Evolutionary conservation across 2,888 invertebrate species (phyloP).

Genomic region (Idaea dimidiata): DNA sequence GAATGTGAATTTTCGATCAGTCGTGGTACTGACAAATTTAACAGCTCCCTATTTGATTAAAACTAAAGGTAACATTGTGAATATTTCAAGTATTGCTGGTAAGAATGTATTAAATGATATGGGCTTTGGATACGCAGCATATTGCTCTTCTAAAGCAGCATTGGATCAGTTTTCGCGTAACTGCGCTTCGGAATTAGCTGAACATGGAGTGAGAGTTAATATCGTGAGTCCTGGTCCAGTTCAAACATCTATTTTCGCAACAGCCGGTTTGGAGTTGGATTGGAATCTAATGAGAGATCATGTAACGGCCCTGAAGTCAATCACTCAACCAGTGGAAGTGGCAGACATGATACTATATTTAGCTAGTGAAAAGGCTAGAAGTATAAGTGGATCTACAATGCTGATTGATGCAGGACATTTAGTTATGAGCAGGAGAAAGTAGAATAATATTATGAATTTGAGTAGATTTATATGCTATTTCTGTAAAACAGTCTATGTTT

Average conservation of each 20-base stretch:
- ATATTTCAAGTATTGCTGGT: constrained; percentile 16
- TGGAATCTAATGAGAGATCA: constrained; percentile 9
- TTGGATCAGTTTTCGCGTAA: constrained; percentile 87
- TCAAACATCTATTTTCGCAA: constrained; percentile 42
- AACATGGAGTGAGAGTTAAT: constrained; percentile 83
- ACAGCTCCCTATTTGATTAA: constrained; percentile 8
- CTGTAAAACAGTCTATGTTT: no score
- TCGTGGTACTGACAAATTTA: constrained; percentile 5
- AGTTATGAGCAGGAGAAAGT: constrained; percentile 11
- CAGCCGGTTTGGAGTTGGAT: constrained; percentile 3
- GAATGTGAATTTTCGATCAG: constrained; percentile 10
- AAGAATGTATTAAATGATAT: not conserved
- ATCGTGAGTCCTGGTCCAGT: constrained; percentile 87
- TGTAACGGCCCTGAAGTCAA: constrained; percentile 14
- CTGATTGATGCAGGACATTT: constrained; percentile 31
- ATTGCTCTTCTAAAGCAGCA: constrained; percentile 86
- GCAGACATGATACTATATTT: constrained; percentile 41
- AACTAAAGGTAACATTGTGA: constrained; percentile 28
- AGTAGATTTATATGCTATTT: not conserved
- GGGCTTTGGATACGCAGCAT: constrained; percentile 39
- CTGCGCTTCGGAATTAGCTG: constrained; percentile 83
- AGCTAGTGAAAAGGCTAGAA: constrained; percentile 39
- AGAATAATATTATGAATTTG: constrained; percentile 21
- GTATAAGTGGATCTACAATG: constrained; percentile 35
- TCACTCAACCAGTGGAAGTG: constrained; percentile 32